These are phyloP conservation scores for Sebastiscus albofasciatus DNA, from an alignment of 2,797 vertebrate species.

Conservation along the genomic window DNA sequence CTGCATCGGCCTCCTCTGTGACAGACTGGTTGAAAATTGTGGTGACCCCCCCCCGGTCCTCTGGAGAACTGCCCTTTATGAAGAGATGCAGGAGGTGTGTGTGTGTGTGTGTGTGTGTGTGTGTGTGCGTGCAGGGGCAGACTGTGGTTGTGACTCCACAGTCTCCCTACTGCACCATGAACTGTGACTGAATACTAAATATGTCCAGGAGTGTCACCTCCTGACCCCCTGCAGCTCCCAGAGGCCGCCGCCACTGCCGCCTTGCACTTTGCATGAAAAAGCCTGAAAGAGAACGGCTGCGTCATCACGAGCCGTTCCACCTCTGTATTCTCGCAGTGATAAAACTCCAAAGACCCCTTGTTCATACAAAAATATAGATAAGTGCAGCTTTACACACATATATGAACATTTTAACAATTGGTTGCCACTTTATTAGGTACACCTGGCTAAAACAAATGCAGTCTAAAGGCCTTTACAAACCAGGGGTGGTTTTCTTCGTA, in stretches of 20 bases:
- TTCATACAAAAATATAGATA: neutral
- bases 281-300: neutral
- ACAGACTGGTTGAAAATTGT: conserved; percentile 38
- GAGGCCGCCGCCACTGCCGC: neutral
- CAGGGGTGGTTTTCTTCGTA: too few species aligned
- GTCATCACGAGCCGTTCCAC: neutral
- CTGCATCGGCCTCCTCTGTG: conserved; percentile 8
- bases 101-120: conserved; percentile 4
- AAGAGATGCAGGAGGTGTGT: neutral
- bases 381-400: neutral
- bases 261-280: conserved; percentile 9
- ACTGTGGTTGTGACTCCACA: conserved; percentile 1
- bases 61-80: conserved; percentile 48
- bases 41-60: conserved; percentile 20
- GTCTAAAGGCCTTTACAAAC: too few species aligned
- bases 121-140: neutral
- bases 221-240: conserved; percentile 30
- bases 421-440: neutral
- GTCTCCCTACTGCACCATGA: conserved; percentile 29
- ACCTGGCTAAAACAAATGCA: neutral
- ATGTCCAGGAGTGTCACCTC: conserved; percentile 36
- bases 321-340: neutral
- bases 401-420: neutral
- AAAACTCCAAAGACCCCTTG: neutral
- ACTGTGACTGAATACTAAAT: conserved; percentile 63